Evolutionary conservation across 2,888 invertebrate genomes (phyloP), one percentile per base, ranked within the genome.

Genomic region (Cryptocephalus primarius): DNA sequence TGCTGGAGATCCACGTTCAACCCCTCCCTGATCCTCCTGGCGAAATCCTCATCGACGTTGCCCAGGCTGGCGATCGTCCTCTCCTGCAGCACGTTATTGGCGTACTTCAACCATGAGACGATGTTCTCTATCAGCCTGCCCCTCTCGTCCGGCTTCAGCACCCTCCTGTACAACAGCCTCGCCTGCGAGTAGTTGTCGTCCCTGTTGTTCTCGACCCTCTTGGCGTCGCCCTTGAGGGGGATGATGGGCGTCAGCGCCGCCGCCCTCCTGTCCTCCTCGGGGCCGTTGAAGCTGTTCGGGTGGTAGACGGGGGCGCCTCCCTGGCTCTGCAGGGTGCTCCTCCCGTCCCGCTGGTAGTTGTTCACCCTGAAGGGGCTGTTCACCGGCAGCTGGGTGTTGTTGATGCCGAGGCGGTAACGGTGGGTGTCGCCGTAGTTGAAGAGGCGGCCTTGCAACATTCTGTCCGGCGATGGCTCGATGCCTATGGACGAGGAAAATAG

Each of bases 261-360:
- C 0, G 83, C 85, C 4, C 80, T 74, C 1, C 78, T 76, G 58
- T 80, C 79, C 50, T 80, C 79, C 55, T 83, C 79, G 0, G 95
- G 94, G 0, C 96, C 96, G 46, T 79, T 76, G 73, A 95, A 97
- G 53, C 93, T 94, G 74, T 97, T 97, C 0, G 97, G 97, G 74
- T 81, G 93, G 68, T 97, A 97, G 71, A 95, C 96, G 4, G 96
- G 96, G 2, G 88, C 85, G n/a, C 87, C 89, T 3, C 81, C 83
- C 69, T 93, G 92, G 68, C 91, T 93, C 55, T 80, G 50, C 8
- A 60, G 11, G n/a, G 60, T 59, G 9, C 51, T 44, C n/a, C 80
- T 77, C 0, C 95, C 96, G 67, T 95, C 95, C 36, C 96, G 80
- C 67, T 90, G 88, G 65, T 88, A 94, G 69, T 92, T 91, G 34